phyloP scores from a whole-genome alignment of 2,797 vertebrate genomes.

The Hippopotamyrus pictus region DNA sequence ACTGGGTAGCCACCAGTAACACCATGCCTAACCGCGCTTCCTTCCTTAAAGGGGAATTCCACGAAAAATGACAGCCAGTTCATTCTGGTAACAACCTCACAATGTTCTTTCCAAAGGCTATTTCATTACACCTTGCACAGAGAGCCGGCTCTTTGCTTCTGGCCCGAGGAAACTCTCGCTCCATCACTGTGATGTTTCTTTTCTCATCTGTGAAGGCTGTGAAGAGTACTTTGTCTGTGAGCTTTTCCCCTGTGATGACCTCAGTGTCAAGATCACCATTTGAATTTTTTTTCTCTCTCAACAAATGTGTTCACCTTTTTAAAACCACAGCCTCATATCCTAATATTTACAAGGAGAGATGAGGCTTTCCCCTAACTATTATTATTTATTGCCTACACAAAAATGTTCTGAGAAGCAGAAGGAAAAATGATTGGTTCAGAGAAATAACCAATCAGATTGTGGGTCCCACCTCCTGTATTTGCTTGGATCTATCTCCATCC shows the following conservation, averaged over 20 bases:
- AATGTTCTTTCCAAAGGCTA: neutral
- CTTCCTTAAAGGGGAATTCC: slow-evolving; percentile 56
- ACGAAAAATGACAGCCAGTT: slow-evolving; percentile 30
- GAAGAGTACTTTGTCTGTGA: neutral
- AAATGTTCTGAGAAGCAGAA: neutral
- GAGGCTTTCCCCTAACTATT: neutral
- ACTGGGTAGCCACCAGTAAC: slow-evolving; percentile 66
- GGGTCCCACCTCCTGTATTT: neutral
- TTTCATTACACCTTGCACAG: neutral
- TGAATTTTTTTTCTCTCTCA: neutral
- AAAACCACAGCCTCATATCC: neutral
- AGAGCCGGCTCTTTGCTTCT: neutral
- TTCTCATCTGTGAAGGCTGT: neutral
- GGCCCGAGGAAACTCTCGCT: neutral
- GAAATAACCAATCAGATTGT: neutral
- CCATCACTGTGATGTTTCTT: neutral
- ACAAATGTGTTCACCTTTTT: neutral
- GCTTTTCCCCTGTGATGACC: neutral
- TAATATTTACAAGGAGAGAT: neutral
- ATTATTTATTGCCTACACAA: neutral
- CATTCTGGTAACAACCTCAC: neutral
- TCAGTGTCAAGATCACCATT: neutral
- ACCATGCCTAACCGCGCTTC: slow-evolving; percentile 44
- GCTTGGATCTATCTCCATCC: neutral
- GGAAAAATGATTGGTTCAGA: neutral